These are phyloP conservation scores for Chaenogobius annularis DNA, from an alignment of 2,113 vertebrate genomes.

Conservation along the genomic window DNA sequence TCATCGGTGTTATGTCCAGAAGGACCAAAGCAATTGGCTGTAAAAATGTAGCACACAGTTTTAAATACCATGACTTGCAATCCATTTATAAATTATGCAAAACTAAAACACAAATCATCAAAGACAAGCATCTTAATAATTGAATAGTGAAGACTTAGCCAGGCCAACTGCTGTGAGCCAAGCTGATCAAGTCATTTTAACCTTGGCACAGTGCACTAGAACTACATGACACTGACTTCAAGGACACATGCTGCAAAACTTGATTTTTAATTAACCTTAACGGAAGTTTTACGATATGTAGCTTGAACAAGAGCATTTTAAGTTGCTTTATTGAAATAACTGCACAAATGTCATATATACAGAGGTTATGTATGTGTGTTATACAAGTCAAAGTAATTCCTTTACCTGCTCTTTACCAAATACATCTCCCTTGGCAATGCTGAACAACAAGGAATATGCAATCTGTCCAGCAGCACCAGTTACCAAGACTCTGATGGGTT, in stretches of 20 bases:
- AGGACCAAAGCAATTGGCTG: conserved; percentile 89
- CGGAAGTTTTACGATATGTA: background rate
- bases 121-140: background rate
- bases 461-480: conserved; percentile 97
- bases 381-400: conserved; percentile 14
- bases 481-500: conserved; percentile 90
- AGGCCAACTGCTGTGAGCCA: conserved; percentile 3
- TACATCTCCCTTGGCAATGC: conserved; percentile 95
- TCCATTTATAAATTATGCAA: background rate
- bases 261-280: background rate
- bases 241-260: conserved; percentile 29
- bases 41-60: background rate
- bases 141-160: background rate
- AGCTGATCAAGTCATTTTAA: conserved; percentile 49
- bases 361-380: conserved; percentile 12
- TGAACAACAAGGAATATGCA: conserved; percentile 92
- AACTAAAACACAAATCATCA: background rate
- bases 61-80: background rate
- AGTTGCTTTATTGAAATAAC: background rate
- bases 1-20: conserved; percentile 93
- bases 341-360: conserved; percentile 1
- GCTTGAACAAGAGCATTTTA: background rate
- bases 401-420: conserved; percentile 96
- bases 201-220: conserved; percentile 23
- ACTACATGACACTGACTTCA: conserved; percentile 28